These are phyloP conservation scores for Anas bernieri DNA, from an alignment of 2,797 vertebrate species.

Conservation along the genomic window DNA sequence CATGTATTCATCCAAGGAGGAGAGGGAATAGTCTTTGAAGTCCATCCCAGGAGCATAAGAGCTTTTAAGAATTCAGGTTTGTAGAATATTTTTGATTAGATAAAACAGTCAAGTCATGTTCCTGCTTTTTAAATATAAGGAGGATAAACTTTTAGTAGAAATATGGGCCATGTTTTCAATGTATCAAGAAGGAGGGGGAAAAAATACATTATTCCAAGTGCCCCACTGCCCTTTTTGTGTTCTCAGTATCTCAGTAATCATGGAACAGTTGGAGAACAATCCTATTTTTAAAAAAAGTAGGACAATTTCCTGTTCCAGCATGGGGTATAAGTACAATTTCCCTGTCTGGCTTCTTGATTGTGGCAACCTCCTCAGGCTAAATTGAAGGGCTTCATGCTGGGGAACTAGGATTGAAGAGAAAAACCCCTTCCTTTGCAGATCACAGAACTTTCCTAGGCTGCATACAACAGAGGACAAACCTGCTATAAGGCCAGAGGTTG, in stretches of 20 bases:
- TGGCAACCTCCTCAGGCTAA: constrained; percentile 15
- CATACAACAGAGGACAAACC: not conserved
- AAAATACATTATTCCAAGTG: constrained; percentile 30
- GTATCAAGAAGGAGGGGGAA: not conserved
- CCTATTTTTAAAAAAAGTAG: not conserved
- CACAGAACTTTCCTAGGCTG: not conserved
- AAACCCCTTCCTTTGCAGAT: not conserved
- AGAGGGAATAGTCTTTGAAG: not conserved
- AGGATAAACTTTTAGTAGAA: not conserved
- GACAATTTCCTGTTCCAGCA: constrained; percentile 48
- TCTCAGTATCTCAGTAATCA: constrained; percentile 65
- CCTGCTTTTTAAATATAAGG: not conserved
- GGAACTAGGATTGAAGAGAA: constrained; percentile 24
- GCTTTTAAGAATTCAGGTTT: not conserved
- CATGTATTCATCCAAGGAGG: not conserved
- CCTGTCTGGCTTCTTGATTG: constrained; percentile 55
- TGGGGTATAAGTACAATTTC: constrained; percentile 45
- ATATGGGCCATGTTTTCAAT: constrained; percentile 13
- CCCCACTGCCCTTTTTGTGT: constrained; percentile 43
- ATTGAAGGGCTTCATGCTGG: constrained; percentile 63
- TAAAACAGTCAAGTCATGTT: not conserved
- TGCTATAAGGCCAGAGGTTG: not conserved
- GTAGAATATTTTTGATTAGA: not conserved
- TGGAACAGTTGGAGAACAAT: constrained; percentile 65
- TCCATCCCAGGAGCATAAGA: not conserved